Percentiles rank a stretch among this genome's conserved stretches.
phyloP scores from a whole-genome alignment of 2,888 invertebrate species.

The Drosophila demipolita region DNA sequence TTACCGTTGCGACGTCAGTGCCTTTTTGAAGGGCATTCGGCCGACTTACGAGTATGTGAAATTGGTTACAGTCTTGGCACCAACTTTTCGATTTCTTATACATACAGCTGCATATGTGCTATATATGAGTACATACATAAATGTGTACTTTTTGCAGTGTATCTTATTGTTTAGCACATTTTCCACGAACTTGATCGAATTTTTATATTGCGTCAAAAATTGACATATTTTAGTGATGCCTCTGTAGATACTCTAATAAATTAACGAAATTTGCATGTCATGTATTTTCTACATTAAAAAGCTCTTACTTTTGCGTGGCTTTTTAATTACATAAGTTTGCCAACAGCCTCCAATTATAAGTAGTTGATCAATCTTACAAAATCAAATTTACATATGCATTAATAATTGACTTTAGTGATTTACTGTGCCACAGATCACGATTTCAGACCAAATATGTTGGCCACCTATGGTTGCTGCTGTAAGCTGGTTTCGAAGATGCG shows the following conservation, averaged over 20 bases:
- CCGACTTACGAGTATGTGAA: slow-evolving; percentile 61
- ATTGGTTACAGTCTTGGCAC: slow-evolving; percentile 48
- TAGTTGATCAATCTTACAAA: slow-evolving; percentile 66
- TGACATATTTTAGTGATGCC: slow-evolving; percentile 10
- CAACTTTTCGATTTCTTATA: slow-evolving; percentile 29
- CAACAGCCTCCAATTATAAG: slow-evolving; percentile 6
- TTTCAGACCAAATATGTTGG: slow-evolving; percentile 4
- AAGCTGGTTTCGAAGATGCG: slow-evolving; percentile 48
- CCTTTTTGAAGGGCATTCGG: slow-evolving; percentile 64
- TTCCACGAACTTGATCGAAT: slow-evolving; percentile 51
- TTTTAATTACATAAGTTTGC: slow-evolving; percentile 17
- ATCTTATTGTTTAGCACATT: slow-evolving; percentile 67
- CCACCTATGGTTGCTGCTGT: slow-evolving; percentile 31
- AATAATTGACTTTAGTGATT: slow-evolving; percentile 32
- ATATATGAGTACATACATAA: background rate
- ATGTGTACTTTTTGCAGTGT: slow-evolving; percentile 17
- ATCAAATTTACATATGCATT: slow-evolving; percentile 61
- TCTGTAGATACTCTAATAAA: slow-evolving; percentile 56
- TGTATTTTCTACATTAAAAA: slow-evolving; percentile 31
- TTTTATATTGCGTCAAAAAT: slow-evolving; percentile 56
- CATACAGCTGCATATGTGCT: slow-evolving; percentile 2
- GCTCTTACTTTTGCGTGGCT: slow-evolving; percentile 50
- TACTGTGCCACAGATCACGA: slow-evolving; percentile 26
- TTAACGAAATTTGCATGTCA: slow-evolving; percentile 30
- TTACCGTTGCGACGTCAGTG: slow-evolving; percentile 41